A percentile compares a stretch with the other conserved stretches of the same genome.
Evolutionary conservation across 1,140 invertebrate genomes (phyloP).

Genomic region (Streblospio benedicti): DNA sequence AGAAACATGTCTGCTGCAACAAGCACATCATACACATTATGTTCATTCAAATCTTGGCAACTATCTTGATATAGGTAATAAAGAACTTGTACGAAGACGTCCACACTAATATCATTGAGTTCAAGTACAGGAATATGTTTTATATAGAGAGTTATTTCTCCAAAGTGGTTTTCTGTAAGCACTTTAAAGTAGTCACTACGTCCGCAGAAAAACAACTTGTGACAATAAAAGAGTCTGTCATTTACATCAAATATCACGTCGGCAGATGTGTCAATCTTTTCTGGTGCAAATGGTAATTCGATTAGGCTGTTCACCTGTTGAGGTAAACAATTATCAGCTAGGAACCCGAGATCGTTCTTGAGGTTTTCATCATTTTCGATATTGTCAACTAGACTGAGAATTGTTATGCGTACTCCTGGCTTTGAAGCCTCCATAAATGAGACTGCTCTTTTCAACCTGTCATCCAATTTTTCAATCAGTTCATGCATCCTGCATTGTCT

Average conservation of each 20-base stretch:
- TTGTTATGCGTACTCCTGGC: conserved; percentile 44
- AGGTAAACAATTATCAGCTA: conserved; percentile 48
- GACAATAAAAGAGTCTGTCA: conserved; percentile 47
- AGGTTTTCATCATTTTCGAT: conserved; percentile 28
- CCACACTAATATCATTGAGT: conserved; percentile 41
- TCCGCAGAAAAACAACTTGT: conserved; percentile 52
- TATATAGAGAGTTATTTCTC: conserved; percentile 35
- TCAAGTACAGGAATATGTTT: conserved; percentile 36
- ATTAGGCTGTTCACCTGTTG: too few species aligned
- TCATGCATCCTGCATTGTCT: conserved; percentile 46
- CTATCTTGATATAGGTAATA: conserved; percentile 51
- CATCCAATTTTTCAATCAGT: conserved; percentile 42
- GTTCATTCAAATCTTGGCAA: conserved; percentile 46
- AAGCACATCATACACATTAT: conserved; percentile 49
- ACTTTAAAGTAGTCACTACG: conserved; percentile 53
- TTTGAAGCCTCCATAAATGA: conserved; percentile 44
- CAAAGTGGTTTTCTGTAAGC: conserved; percentile 49
- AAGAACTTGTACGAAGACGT: conserved; percentile 46
- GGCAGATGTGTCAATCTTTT: conserved; percentile 33
- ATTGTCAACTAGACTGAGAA: conserved; percentile 41
- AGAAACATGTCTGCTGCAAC: conserved; percentile 50
- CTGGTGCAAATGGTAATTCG: conserved; percentile 45
- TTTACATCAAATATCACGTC: conserved; percentile 49
- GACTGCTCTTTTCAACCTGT: conserved; percentile 37
- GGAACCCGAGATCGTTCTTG: conserved; percentile 43